These are phyloP conservation scores for Acleris literana DNA, from an alignment of 2,888 invertebrate species.

Conservation along the genomic window DNA sequence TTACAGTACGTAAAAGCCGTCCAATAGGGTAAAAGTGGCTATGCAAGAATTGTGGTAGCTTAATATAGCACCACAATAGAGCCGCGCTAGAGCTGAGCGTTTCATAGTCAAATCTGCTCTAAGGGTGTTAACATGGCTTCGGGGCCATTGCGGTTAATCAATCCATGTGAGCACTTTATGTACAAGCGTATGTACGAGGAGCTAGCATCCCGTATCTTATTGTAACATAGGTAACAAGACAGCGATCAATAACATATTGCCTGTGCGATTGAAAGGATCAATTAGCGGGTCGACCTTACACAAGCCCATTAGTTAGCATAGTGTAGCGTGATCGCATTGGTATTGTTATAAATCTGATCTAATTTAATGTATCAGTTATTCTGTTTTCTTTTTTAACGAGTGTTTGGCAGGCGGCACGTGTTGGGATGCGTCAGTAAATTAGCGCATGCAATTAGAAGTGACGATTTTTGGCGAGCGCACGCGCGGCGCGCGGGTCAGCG, in stretches of 20 bases:
- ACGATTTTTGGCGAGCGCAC: constrained; percentile 66
- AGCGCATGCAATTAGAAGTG: constrained; percentile 70
- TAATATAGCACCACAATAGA: constrained; percentile 64
- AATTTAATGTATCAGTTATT: constrained; percentile 49
- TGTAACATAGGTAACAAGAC: constrained; percentile 41
- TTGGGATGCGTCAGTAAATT: constrained; percentile 66
- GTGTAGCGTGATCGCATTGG: constrained; percentile 25
- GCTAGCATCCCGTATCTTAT: constrained; percentile 42
- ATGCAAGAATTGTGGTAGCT: constrained; percentile 53
- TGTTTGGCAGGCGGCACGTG: constrained; percentile 49
- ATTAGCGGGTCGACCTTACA: constrained; percentile 52
- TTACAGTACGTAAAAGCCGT: background rate
- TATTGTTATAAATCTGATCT: constrained; percentile 51
- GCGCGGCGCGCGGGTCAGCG: constrained; percentile 63
- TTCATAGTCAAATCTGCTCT: constrained; percentile 77
- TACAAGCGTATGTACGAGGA: constrained; percentile 43
- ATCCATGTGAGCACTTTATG: constrained; percentile 54
- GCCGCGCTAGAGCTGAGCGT: constrained; percentile 68
- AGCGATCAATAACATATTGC: constrained; percentile 37
- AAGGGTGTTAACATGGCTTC: constrained; percentile 76
- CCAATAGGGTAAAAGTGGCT: constrained; percentile 9
- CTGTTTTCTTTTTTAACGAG: constrained; percentile 46
- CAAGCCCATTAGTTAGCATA: constrained; percentile 35
- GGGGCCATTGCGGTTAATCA: constrained; percentile 71
- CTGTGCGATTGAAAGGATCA: constrained; percentile 52